phyloP scores from a whole-genome alignment of 2,113 vertebrate genomes.

The Diglossa brunneiventris region DNA sequence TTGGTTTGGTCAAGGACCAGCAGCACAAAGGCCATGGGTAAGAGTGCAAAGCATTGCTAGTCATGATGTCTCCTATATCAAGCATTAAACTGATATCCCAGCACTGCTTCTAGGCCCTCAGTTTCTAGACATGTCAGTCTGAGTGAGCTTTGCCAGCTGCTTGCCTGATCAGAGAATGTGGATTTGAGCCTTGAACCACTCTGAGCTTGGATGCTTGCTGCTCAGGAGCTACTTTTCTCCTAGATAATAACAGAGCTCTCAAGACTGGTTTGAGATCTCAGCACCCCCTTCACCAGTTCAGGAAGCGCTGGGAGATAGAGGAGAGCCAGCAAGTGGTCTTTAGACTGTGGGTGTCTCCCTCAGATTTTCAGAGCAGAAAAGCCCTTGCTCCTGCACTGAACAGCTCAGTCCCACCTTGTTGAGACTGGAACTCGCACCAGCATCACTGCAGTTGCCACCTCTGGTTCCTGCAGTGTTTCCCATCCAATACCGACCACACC shows the following conservation, averaged over 20 bases:
- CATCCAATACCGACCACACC: not conserved
- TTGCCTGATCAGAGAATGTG: not conserved
- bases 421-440: not conserved
- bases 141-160: not conserved
- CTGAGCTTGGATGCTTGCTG: not conserved
- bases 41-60: not conserved
- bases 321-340: not conserved
- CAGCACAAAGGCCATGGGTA: not conserved
- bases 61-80: not conserved
- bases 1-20: not conserved
- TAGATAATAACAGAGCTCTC: not conserved
- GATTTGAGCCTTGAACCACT: not conserved
- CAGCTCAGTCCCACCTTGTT: not conserved
- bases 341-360: not conserved
- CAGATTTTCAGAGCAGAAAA: not conserved
- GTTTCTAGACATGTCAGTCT: not conserved
- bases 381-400: not conserved
- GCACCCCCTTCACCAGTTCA: not conserved
- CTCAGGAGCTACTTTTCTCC: not conserved
- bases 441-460: not conserved
- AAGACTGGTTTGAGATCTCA: not conserved
- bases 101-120: not conserved
- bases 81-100: not conserved
- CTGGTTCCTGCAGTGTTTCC: not conserved
- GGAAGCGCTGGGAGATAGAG: not conserved